Base-by-base conservation (phyloP, 1,140 invertebrate genomes). In the Panulirus ornatus region DNA sequence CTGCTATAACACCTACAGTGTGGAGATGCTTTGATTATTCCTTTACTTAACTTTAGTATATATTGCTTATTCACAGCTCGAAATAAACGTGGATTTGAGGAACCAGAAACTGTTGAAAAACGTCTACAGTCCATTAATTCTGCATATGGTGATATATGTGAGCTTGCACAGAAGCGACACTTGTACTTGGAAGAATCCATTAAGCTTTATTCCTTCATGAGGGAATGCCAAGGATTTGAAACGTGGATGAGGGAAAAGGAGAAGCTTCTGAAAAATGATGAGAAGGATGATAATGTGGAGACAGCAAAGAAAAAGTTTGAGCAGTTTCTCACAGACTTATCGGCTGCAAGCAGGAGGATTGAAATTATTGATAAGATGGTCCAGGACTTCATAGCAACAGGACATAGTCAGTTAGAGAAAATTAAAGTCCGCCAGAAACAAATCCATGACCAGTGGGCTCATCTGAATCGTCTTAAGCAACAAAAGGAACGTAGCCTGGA, bases 171-270 rank as follows among this genome's bases (percentile, higher is more conserved):
- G 94, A 95, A 96, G 75, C 95, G 98, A 0, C 96, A 97, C 91
- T 95, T 96, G 0, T 95, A 98, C 42, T 94, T 99, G 14, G 97
- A 98, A 92, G 98, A 99, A 93, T 97, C 98, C 0, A 98, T 99
- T 86, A 96, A 97, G 91, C 94, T 99, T 27, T 99, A 98, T 94
- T 97, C 96, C 44, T 99, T 99, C 95, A 98, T 98, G 94, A 95
- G 97, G n/a, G 98, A 99, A 93, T 99, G 98, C 94, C 98, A 99
- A 93, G 98, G 99, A 93, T 99, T 99, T 94, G 98, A 99, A 94
- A 96, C 97, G 91, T 99, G 99, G 99, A 98, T 99, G 93, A 97
- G 97, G 92, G 98, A 99, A 87, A 99, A 98, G 93, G 97, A 99
- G 94, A 96, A 97, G 93, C 95, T 98, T 94, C 94, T 99, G 36